Evolutionary conservation across 2,797 vertebrate species (phyloP), one percentile per base, ranked within the genome.

Genomic region (Cuculus canorus): DNA sequence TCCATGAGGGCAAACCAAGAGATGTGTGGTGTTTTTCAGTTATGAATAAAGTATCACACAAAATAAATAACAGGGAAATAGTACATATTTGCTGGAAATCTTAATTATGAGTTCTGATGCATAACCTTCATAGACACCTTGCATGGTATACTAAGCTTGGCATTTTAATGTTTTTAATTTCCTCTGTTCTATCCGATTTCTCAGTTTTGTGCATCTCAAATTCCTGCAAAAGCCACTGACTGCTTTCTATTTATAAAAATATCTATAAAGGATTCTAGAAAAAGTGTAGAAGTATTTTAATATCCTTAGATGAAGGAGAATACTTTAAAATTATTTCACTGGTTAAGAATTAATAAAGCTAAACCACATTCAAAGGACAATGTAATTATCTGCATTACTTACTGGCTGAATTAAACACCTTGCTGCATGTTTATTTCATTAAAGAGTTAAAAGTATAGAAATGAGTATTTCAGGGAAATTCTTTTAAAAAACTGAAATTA

Each of bases 271-370:
- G 13, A 78, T 50, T 75, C 9, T 13, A 79, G 52, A 90, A 88
- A 86, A 84, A 2, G 6, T 68, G 11, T 17, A 73, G 23, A 41
- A 32, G 17, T 5, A 89, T 93, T 89, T 93, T 75, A 75, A 80
- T 82, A 77, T 50, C 23, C 18, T 41, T 32, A 87, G 27, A 78
- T 68, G 35, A 88, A 80, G 30, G 15, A 37, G 7, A 92, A 59
- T 53, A 39, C 10, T 78, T 92, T 33, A 85, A 89, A 95, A 85
- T 78, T 0, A n/a, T 79, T 68, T 84, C 56, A 72, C 32, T 63
- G 3, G 10, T 91, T 76, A 87, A 81, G 80, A 91, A 94, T 71
- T 94, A 86, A 88, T 91, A 86, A 87, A 84, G 16, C 18, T 90
- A 45, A 24, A 75, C 14, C 32, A 61, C 7, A 90, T 70, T 78